phyloP scores from a whole-genome alignment of 2,888 invertebrate species.

The Sinhomidia bicolor region DNA sequence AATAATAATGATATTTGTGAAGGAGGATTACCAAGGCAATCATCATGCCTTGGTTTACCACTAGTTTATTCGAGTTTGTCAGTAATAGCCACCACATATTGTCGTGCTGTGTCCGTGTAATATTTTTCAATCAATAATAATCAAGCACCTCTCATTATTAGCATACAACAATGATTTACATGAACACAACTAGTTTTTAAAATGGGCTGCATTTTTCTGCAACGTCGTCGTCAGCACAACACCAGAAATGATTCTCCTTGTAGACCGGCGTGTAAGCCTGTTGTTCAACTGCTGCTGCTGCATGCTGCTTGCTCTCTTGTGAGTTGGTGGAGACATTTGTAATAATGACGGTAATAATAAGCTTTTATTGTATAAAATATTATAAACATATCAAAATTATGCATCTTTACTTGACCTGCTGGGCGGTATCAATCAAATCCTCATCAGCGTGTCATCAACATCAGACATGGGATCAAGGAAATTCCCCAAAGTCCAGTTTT shows the following conservation, averaged over 20 bases:
- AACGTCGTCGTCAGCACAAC: not conserved
- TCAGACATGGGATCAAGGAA: constrained; percentile 47
- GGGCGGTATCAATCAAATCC: constrained; percentile 19
- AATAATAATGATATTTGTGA: not conserved
- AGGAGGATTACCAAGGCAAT: constrained; percentile 11
- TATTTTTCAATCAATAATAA: constrained; percentile 19
- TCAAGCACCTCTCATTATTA: not conserved
- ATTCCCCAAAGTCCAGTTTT: constrained; percentile 39
- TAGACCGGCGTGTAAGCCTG: not conserved
- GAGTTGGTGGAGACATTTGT: not conserved
- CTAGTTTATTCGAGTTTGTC: not conserved
- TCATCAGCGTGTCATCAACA: not conserved
- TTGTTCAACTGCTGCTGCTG: too few relatives aligned
- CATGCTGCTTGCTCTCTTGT: too few relatives aligned
- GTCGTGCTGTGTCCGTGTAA: constrained; percentile 1
- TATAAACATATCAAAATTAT: not conserved
- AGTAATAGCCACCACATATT: not conserved
- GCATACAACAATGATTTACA: not conserved
- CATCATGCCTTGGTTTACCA: not conserved
- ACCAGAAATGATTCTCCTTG: not conserved
- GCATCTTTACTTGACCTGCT: constrained; percentile 20
- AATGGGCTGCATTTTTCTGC: not conserved
- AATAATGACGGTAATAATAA: constrained; percentile 5
- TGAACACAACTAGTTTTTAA: not conserved
- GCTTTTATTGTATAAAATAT: constrained; percentile 3